Conservation (phyloP, 2,888 invertebrate species). For the Diaperis boleti region DNA sequence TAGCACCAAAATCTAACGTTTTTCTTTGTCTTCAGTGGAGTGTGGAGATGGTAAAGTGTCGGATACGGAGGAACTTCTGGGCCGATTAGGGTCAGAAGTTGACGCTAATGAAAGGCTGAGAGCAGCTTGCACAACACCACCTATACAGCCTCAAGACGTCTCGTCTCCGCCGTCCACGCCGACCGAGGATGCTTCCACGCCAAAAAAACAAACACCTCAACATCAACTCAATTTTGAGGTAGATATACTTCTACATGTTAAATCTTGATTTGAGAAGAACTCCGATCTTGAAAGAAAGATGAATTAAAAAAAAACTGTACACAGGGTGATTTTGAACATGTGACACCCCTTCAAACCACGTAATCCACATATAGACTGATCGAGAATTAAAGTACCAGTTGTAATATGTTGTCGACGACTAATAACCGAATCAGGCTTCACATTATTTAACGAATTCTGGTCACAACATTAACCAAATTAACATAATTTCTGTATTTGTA, state of each 20-base stretch:
- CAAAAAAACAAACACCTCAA: constrained; percentile 42
- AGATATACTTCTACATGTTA: no score
- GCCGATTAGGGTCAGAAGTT: constrained; percentile 58
- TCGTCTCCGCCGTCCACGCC: constrained; percentile 30
- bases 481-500: no score
- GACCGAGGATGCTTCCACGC: constrained; percentile 30
- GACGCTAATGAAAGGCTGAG: constrained; percentile 49
- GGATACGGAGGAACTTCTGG: constrained; percentile 79
- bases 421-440: no score
- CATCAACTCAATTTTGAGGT: constrained; percentile 55
- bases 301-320: no score
- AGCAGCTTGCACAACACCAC: constrained; percentile 50
- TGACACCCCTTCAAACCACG: no score
- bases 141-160: constrained; percentile 40
- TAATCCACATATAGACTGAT: no score
- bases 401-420: no score
- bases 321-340: no score
- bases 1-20: constrained; percentile 3
- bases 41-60: constrained; percentile 59
- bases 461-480: no score
- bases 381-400: no score
- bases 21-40: constrained; percentile 45
- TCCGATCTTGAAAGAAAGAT: no score
- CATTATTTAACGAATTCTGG: neutral
- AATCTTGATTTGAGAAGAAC: no score